Evolutionary conservation across 2,113 vertebrate species (phyloP).

Genomic region (Pitta sordida): DNA sequence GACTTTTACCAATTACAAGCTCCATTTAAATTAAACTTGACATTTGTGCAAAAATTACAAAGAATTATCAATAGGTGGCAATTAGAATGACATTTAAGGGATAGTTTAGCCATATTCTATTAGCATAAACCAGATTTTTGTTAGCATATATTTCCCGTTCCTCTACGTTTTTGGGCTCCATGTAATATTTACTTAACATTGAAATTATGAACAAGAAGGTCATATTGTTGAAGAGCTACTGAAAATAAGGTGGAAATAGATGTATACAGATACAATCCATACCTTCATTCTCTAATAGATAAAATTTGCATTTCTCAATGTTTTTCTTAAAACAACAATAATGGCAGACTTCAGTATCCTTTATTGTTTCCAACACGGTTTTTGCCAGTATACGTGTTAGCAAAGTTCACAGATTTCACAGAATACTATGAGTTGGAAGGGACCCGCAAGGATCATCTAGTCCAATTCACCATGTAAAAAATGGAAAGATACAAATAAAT

Average conservation of each 20-base stretch:
- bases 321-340: not conserved
- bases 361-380: not conserved
- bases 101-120: not conserved
- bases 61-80: not conserved
- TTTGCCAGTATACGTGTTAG: not conserved
- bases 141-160: not conserved
- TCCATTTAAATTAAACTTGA: constrained; percentile 34
- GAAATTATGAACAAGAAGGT: not conserved
- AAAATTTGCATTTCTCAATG: not conserved
- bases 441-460: too few species aligned
- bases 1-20: constrained; percentile 35
- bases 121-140: not conserved
- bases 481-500: not conserved
- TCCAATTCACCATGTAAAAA: not conserved
- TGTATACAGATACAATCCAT: not conserved
- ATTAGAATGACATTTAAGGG: not conserved
- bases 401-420: too few species aligned
- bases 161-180: not conserved
- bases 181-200: not conserved
- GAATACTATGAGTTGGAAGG: too few species aligned
- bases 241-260: not conserved
- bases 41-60: not conserved
- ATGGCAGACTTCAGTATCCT: not conserved
- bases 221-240: not conserved
- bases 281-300: not conserved